phyloP scores from a whole-genome alignment of 1,140 invertebrate genomes.

The Globodera ellingtonae region DNA sequence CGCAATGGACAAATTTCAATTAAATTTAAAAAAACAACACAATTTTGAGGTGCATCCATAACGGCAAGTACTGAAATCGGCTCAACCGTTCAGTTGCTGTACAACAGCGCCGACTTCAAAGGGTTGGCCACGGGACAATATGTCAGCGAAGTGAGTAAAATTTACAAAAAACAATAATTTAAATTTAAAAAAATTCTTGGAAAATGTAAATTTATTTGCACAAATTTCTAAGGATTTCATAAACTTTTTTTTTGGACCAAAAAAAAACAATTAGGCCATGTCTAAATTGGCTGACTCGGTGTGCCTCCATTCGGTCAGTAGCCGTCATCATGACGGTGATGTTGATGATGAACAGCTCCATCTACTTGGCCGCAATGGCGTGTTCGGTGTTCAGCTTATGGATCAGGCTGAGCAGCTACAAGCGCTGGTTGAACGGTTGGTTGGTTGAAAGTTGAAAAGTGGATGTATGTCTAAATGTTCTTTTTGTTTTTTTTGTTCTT shows the following conservation, averaged over 20 bases:
- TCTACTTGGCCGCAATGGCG: slow-evolving; percentile 79
- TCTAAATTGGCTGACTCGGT: slow-evolving; percentile 77
- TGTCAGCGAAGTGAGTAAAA: slow-evolving; percentile 70
- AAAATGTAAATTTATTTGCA: too few species aligned
- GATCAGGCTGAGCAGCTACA: slow-evolving; percentile 76
- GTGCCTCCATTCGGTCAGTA: slow-evolving; percentile 86
- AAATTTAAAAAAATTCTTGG: neutral
- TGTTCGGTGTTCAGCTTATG: slow-evolving; percentile 79
- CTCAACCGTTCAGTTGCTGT: slow-evolving; percentile 76
- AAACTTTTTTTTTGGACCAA: neutral
- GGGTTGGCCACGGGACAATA: slow-evolving; percentile 77
- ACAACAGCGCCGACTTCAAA: slow-evolving; percentile 55
- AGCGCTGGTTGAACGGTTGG: slow-evolving; percentile 42
- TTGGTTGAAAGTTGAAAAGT: neutral
- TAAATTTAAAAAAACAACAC: neutral
- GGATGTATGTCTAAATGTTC: neutral
- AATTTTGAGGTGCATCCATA: neutral
- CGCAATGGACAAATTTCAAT: neutral
- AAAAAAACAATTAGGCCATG: slow-evolving; percentile 69
- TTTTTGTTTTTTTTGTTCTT: neutral
- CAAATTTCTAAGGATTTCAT: too few species aligned
- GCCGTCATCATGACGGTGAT: slow-evolving; percentile 70
- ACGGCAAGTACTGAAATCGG: neutral
- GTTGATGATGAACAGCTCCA: slow-evolving; percentile 77
- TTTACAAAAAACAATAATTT: neutral